Evolutionary conservation across 2,113 vertebrate genomes (phyloP).

Genomic region (Notechis scutatus): DNA sequence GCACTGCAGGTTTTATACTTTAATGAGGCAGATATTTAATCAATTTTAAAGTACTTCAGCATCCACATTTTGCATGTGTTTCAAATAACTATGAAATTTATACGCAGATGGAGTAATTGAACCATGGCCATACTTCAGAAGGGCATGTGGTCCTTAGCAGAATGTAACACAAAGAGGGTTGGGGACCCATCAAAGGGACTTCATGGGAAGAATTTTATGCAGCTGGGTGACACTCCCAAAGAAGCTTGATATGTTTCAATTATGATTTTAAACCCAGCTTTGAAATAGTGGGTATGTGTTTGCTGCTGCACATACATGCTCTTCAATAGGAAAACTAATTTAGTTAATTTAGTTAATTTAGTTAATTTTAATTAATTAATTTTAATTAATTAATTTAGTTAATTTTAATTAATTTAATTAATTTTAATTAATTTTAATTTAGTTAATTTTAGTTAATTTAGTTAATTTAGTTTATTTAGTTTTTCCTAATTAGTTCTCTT

Average conservation of each 20-base stretch:
- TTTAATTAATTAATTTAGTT: too few species aligned
- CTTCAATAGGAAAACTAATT: conserved; percentile 22
- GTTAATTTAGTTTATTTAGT: too few species aligned
- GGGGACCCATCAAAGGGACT: conserved; percentile 68
- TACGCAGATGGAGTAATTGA: conserved; percentile 72
- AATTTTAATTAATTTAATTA: too few species aligned
- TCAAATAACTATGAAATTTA: conserved; percentile 74
- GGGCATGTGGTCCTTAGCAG: conserved; percentile 50
- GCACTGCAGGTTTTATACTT: conserved; percentile 56
- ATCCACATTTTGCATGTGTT: conserved; percentile 69
- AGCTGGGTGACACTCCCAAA: conserved; percentile 65
- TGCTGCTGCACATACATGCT: conserved; percentile 42
- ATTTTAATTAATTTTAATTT: too few species aligned
- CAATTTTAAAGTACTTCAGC: conserved; percentile 64
- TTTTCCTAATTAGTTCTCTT: too few species aligned
- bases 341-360: too few species aligned
- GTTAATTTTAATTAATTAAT: too few species aligned
- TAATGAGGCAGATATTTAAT: conserved; percentile 72
- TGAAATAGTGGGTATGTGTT: conserved; percentile 32
- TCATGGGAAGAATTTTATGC: conserved; percentile 66
- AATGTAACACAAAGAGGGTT: conserved; percentile 65
- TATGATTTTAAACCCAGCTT: conserved; percentile 61
- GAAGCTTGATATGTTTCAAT: conserved; percentile 54
- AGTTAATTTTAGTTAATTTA: too few species aligned
- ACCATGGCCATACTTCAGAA: conserved; percentile 62